Conservation (phyloP, 1,140 invertebrate genomes). For the Bombus huntii region DNA sequence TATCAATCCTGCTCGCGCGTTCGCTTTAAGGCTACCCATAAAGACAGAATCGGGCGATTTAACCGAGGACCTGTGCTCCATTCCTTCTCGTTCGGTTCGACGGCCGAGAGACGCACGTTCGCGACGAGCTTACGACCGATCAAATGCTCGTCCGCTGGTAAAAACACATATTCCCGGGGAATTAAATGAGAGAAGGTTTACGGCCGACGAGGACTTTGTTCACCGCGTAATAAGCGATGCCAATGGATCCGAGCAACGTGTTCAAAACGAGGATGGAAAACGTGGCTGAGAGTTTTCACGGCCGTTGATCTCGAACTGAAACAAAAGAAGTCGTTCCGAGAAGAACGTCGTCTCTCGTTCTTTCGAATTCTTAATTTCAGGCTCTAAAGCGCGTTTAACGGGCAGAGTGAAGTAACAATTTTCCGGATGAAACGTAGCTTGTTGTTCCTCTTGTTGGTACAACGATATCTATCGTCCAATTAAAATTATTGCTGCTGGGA, state of each 20-base stretch:
- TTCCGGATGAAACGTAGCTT: no score
- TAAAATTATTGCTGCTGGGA: no score
- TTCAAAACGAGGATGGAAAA: background rate
- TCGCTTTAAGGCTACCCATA: slow-evolving; percentile 52
- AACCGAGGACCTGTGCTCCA: slow-evolving; percentile 26
- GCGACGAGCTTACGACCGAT: slow-evolving; percentile 4
- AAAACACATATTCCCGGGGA: background rate
- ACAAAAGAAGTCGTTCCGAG: no score
- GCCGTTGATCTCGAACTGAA: background rate
- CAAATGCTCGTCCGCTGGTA: background rate
- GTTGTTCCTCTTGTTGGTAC: no score
- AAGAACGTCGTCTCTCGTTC: background rate
- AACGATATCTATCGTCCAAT: no score
- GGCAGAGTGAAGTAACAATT: background rate
- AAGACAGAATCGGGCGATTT: slow-evolving; percentile 49
- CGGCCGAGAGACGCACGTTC: background rate
- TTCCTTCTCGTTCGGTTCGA: background rate
- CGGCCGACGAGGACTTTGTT: background rate
- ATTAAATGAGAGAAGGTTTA: slow-evolving; percentile 10
- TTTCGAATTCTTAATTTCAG: background rate
- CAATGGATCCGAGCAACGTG: no score
- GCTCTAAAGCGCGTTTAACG: background rate
- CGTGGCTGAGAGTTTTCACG: background rate
- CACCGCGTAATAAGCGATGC: background rate
- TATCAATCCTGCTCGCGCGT: slow-evolving; percentile 40